Evolutionary conservation across 2,797 vertebrate genomes (phyloP), one percentile per base, ranked within the genome.

Genomic region (Eremophila alpestris): DNA sequence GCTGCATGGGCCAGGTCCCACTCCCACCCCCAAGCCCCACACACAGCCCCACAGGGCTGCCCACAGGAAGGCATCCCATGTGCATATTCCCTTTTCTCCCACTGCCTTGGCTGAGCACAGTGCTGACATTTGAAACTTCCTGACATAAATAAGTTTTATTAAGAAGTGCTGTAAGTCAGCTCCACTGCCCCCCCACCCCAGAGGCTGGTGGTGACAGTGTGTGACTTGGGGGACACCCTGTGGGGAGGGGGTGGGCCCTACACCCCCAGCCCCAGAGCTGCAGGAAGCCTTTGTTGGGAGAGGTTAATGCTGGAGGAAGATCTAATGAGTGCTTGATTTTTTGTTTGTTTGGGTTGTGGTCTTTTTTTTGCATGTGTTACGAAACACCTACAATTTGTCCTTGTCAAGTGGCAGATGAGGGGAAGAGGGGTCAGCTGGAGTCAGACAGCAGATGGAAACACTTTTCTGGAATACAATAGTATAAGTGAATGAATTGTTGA

Each of bases 381-480:
- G 16, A 94, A 96, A 96, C 83, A 92, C 63, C 92, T 92, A 68
- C 89, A 32, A 71, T 97, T 96, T 95, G 90, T 94, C 94, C 76
- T 94, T 96, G 95, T 96, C 91, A 67, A 78, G 83, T 49, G 24
- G 90, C 49, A 62, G 94, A 68, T 94, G 90, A 94, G 74, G 91
- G 94, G 79, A 95, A 94, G 71, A 87, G 60, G 88, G 98, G 98
- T 98, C 98, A 97, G 95, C 63, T 82, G 90, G 97, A 98, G 98
- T 98, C 97, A 98, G 96, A 91, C 92, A 98, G 96, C 98, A 99
- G 98, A 99, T 98, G 98, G 98, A 97, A 96, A 84, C 95, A 62
- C 97, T 97, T 94, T 97, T 97, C 98, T 98, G 98, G 98, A 98
- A 95, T 97, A 98, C 98, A 98, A 97, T 98, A 97, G 97, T 95